Evolutionary conservation across 2,113 vertebrate genomes (phyloP), one percentile per base, ranked within the genome.

Genomic region (Anolis sagrei): DNA sequence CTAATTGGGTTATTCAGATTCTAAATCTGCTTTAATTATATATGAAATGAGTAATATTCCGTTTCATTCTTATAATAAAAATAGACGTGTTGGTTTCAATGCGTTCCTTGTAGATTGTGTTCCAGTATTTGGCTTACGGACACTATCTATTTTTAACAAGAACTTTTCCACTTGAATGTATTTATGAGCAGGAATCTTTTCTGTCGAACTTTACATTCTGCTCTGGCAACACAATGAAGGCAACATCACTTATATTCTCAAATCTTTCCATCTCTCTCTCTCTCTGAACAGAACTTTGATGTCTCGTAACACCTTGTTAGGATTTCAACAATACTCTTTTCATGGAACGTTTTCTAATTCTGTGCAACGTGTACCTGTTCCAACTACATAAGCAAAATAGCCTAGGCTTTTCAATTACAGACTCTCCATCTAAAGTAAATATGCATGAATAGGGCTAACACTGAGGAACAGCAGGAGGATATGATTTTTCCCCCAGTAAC

Each of bases 1-100:
- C 25, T 34, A 54, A 77, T 77, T 77, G 27, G 62, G n/a, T 54
- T 68, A 27, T 39, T 84, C 62, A 77, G 39, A 84, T 84, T 84
- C 54, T 77, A 77, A 77, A 54, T 54, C 36, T 39, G 32, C n/a
- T 82, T 82, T 54, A 68, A 51, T 39, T 49, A 69, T 69, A 44
- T 68, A 69, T 27, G 44, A 68, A 69, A 58, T 14, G 2, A 13
- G n/a, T 77, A 69, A 68, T 25, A 51, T 76, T 86, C 64, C 80
- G 48, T 34, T 81, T 79, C 5, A n/a, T 27, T 85, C 75, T 61
- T 27, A 83, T 85, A 32, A 81, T 77, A 70, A 86, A 79, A 76
- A 54, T 77, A 36, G 74, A 34, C 10, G 0, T 64, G 36, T 61
- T 34, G 49, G 23, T 11, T 79, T 90, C n/a, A 78, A 14, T 48